A percentile compares a stretch with the other conserved stretches of the same genome.
phyloP scores from a whole-genome alignment of 2,113 vertebrate species.

The Circaetus cinerascens region DNA sequence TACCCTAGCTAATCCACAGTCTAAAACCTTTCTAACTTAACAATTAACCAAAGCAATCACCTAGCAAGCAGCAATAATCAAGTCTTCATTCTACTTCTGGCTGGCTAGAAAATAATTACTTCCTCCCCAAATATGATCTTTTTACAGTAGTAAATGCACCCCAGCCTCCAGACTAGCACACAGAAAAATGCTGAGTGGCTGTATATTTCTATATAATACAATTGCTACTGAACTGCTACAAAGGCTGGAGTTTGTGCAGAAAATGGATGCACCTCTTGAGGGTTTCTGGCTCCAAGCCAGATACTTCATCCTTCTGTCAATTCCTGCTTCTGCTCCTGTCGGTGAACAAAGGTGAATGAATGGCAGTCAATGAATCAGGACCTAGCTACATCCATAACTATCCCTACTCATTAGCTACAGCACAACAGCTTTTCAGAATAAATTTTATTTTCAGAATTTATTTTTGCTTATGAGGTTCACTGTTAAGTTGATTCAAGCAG shows the following conservation, averaged over 20 bases:
- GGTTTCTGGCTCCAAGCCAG: constrained; percentile 23
- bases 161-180: not conserved
- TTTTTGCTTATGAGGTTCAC: not conserved
- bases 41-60: not conserved
- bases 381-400: not conserved
- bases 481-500: not conserved
- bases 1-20: not conserved
- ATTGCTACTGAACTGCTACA: not conserved
- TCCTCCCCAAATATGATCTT: not conserved
- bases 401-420: not conserved
- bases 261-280: constrained; percentile 28
- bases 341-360: not conserved
- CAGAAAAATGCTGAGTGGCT: not conserved
- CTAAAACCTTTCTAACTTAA: not conserved
- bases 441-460: not conserved
- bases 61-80: not conserved
- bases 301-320: constrained; percentile 26
- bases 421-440: not conserved
- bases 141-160: not conserved
- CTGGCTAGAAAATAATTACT: not conserved
- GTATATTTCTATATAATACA: not conserved
- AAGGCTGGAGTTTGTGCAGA: not conserved
- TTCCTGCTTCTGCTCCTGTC: not conserved
- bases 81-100: not conserved
- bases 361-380: not conserved